phyloP scores from a whole-genome alignment of 2,888 invertebrate species.

The Papilio demoleus region DNA sequence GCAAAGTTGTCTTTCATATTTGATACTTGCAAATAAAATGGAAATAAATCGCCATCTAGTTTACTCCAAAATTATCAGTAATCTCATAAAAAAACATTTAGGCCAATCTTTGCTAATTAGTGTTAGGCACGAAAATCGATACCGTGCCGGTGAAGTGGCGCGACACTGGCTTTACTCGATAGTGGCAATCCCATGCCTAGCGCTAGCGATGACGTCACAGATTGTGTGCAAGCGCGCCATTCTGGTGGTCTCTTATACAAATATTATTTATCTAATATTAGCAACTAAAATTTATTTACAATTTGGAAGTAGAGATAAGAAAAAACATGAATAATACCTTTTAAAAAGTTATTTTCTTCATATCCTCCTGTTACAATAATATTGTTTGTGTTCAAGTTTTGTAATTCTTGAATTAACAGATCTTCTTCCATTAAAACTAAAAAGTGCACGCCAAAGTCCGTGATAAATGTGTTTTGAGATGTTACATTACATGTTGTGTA shows the following conservation, averaged over 20 bases:
- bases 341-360: conserved; percentile 54
- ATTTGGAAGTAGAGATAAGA: not conserved
- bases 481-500: conserved; percentile 53
- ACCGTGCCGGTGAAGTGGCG: too few species aligned
- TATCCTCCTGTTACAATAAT: conserved; percentile 58
- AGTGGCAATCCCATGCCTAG: too few species aligned
- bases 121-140: too few species aligned
- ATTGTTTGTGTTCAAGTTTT: conserved; percentile 55
- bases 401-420: conserved; percentile 54
- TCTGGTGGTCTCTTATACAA: too few species aligned
- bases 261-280: too few species aligned
- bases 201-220: too few species aligned
- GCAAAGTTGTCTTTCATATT: not conserved
- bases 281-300: not conserved
- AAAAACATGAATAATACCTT: conserved; percentile 49
- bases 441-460: conserved; percentile 72
- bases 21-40: too few species aligned
- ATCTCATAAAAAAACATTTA: too few species aligned
- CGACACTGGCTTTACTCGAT: too few species aligned
- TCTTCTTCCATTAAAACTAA: conserved; percentile 67
- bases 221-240: too few species aligned
- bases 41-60: not conserved
- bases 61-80: not conserved
- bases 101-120: too few species aligned
- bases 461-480: conserved; percentile 53